Conservation (phyloP, 2,888 invertebrate genomes). For the Latheticus oryzae region DNA sequence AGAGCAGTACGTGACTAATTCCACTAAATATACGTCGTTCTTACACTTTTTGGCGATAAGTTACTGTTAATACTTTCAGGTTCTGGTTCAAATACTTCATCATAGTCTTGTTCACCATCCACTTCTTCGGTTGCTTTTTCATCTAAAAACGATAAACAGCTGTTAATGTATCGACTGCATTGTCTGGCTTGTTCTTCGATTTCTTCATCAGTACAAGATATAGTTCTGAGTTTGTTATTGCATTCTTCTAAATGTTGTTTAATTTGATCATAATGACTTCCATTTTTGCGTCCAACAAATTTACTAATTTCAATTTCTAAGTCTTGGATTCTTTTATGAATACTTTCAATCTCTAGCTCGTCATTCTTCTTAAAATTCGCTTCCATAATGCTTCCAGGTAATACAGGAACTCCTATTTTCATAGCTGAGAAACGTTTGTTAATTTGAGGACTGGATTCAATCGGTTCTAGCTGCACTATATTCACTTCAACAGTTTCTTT, state of each 20-base stretch:
- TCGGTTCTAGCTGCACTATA: constrained; percentile 45
- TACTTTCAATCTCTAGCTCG: constrained; percentile 46
- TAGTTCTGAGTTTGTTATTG: constrained; percentile 39
- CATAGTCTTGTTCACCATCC: constrained; percentile 29
- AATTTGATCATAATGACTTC: constrained; percentile 48
- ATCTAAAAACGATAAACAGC: constrained; percentile 51
- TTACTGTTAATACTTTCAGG: background rate
- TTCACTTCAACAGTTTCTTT: constrained; percentile 50
- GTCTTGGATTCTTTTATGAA: constrained; percentile 43
- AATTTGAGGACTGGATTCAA: constrained; percentile 17
- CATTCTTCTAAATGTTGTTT: constrained; percentile 43
- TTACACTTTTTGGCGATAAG: constrained; percentile 11
- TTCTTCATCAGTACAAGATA: constrained; percentile 45
- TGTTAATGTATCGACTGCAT: constrained; percentile 48
- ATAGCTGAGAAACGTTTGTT: constrained; percentile 50
- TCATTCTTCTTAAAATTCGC: constrained; percentile 45
- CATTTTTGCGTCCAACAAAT: constrained; percentile 47
- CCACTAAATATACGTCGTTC: constrained; percentile 11
- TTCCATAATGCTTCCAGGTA: constrained; percentile 51
- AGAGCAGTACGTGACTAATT: background rate
- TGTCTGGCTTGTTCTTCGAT: constrained; percentile 46
- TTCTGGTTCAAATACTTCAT: constrained; percentile 11
- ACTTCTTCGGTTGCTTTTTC: constrained; percentile 47
- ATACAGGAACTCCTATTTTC: constrained; percentile 52
- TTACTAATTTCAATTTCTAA: constrained; percentile 46